Base-by-base conservation (phyloP, 2,797 vertebrate species). In the Nasua narica region DNA sequence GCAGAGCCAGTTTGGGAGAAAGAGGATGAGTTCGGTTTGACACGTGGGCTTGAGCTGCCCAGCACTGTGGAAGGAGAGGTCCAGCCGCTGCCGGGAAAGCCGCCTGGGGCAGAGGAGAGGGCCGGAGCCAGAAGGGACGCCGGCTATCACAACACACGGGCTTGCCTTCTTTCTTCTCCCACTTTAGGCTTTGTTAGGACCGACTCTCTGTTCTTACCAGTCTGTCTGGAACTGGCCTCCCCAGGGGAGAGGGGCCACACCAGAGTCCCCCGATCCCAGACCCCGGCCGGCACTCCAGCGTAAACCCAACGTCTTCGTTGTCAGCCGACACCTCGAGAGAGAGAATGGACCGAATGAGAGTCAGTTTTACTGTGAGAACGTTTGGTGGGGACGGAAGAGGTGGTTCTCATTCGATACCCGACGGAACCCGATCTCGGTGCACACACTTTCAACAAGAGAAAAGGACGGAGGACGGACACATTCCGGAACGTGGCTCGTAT, bases 401-500 rank as follows among this genome's bases (percentile, higher is more conserved):
- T 56, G 35, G 14, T 13, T 88, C 77, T 90, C 50, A 60, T 72
- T 16, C 21, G 40, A 37, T n/a, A 78, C 27, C 77, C 32, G 94
- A 81, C 79, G 52, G 76, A 77, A 65, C 21, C 27, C 54, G 74
- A 2, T 40, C 48, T 87, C 8, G 0, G 1, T 13, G 12, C 32
- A 67, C 18, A 69, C 27, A 77, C 37, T 88, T n/a, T 10, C 10
- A 19, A 54, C 7, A 40, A 58, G 85, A 62, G 65, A 21, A 70
- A 90, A 32, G 29, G 5, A 23, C 10, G 27, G 12, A 84, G 27
- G 37, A 52, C 7, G 81, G 19, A 32, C 3, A 7, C 5, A 0
- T 6, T 14, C 4, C 37, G 25, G 23, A 9, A 70, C 0, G 0
- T 13, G 52, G n/a, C 54, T 52, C 40, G 5, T 35, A 37, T 32